These are phyloP conservation scores for Colletes latitarsis DNA, from an alignment of 1,140 invertebrate genomes.

Conservation along the genomic window DNA sequence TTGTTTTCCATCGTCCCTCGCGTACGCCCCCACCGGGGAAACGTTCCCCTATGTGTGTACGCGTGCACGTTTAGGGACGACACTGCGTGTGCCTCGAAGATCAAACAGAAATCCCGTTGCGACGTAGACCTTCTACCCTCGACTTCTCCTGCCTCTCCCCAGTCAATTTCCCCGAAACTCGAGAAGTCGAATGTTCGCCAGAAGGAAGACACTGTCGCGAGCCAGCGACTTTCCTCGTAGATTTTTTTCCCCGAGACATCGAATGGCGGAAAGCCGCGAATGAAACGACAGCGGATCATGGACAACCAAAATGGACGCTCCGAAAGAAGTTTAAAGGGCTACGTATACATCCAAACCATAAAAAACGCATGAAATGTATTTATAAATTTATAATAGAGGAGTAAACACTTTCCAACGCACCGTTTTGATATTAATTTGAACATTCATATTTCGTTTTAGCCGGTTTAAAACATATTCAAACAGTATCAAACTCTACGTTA, in stretches of 20 bases:
- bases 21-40: conserved; percentile 3
- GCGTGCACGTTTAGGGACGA: neutral
- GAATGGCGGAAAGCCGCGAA: conserved; percentile 11
- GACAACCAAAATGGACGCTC: too few relatives aligned
- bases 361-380: too few relatives aligned
- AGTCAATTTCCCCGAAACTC: neutral
- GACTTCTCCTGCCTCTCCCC: conserved; percentile 28
- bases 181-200: conserved; percentile 26
- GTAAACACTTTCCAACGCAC: too few relatives aligned
- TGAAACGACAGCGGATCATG: neutral
- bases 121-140: neutral
- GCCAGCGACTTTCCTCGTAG: too few relatives aligned
- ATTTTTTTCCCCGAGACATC: neutral
- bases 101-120: conserved; percentile 36
- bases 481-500: too few relatives aligned
- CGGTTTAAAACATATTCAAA: too few relatives aligned
- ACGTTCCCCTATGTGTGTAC: neutral
- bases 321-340: too few relatives aligned
- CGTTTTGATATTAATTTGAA: too few relatives aligned
- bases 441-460: too few relatives aligned
- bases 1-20: conserved; percentile 60
- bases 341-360: too few relatives aligned
- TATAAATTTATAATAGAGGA: too few relatives aligned
- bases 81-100: conserved; percentile 7
- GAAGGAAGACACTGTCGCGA: too few relatives aligned